A percentile compares a stretch with the other conserved stretches of the same genome.
These are phyloP conservation scores for Oxyteleia sp. DNA, from an alignment of 2,888 invertebrate genomes.

Conservation along the genomic window DNA sequence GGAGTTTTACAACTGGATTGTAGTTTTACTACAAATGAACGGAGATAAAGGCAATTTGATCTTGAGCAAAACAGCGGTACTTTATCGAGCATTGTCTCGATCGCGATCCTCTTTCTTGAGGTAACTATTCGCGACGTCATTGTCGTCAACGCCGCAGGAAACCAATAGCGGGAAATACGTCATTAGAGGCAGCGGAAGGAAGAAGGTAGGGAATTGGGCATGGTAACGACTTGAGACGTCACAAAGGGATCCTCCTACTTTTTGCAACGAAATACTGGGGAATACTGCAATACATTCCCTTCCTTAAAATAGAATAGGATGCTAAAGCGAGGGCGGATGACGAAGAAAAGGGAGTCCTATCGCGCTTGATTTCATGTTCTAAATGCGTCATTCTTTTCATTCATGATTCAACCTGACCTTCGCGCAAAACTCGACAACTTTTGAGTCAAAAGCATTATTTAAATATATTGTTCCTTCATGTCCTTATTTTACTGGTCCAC, in stretches of 20 bases:
- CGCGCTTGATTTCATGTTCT: slow-evolving; percentile 77
- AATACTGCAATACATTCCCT: slow-evolving; percentile 58
- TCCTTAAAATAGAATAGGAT: slow-evolving; percentile 58
- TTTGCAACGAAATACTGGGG: slow-evolving; percentile 60
- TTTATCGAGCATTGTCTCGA: slow-evolving; percentile 64
- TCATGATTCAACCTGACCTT: slow-evolving; percentile 52
- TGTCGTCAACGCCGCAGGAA: slow-evolving; percentile 77
- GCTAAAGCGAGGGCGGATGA: slow-evolving; percentile 65
- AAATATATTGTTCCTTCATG: slow-evolving; percentile 9
- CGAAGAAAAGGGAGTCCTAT: slow-evolving; percentile 72
- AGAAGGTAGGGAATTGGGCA: slow-evolving; percentile 76
- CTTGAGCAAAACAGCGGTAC: slow-evolving; percentile 53
- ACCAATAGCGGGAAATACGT: slow-evolving; percentile 84
- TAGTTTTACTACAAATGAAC: slow-evolving; percentile 63
- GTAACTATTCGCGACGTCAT: slow-evolving; percentile 79
- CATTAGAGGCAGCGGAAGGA: slow-evolving; percentile 79
- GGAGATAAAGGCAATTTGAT: slow-evolving; percentile 68
- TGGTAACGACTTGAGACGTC: slow-evolving; percentile 79
- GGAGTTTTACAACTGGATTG: slow-evolving; percentile 55
- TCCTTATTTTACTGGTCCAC: neutral
- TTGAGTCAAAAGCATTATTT: slow-evolving; percentile 19
- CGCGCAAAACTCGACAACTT: slow-evolving; percentile 27
- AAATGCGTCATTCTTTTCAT: slow-evolving; percentile 70
- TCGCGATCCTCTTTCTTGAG: slow-evolving; percentile 73
- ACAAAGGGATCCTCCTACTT: slow-evolving; percentile 73